Percentiles rank a stretch among this genome's conserved stretches.
These are phyloP conservation scores for Brienomyrus longianalis DNA, from an alignment of 2,113 vertebrate species.

Conservation along the genomic window DNA sequence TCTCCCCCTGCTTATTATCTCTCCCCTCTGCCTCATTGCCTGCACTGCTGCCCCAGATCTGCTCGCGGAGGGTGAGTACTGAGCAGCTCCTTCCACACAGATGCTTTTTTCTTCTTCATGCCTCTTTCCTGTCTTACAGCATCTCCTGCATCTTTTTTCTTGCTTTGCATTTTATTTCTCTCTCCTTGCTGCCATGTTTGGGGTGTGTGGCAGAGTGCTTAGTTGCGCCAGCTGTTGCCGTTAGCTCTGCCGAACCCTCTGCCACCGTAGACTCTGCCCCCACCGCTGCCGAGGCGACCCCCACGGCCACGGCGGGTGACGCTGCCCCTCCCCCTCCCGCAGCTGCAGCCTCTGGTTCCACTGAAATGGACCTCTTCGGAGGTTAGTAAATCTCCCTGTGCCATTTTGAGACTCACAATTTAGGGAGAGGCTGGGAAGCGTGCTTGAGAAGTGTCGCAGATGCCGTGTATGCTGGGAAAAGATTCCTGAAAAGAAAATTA, in stretches of 20 bases:
- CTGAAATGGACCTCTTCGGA: constrained; percentile 96
- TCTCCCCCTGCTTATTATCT: constrained; percentile 27
- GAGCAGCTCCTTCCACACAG: background rate
- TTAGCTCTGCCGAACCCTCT: constrained; percentile 51
- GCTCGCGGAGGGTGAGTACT: constrained; percentile 75
- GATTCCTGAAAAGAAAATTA: background rate
- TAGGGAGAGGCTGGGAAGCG: constrained; percentile 41
- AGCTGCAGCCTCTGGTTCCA: constrained; percentile 65
- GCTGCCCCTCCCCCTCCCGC: constrained; percentile 64
- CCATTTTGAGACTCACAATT: constrained; percentile 39
- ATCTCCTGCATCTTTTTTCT: background rate
- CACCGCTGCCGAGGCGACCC: constrained; percentile 62
- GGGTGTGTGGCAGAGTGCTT: constrained; percentile 44
- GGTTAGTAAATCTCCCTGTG: constrained; percentile 76
- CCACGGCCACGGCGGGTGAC: constrained; percentile 59
- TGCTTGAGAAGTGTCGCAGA: constrained; percentile 4
- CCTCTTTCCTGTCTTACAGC: background rate
- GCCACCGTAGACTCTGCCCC: constrained; percentile 58
- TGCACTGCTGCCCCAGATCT: constrained; percentile 55
- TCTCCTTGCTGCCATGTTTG: constrained; percentile 16
- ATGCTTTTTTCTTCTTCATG: background rate
- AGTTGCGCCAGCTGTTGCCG: constrained; percentile 45
- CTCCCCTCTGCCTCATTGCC: background rate
- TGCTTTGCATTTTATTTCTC: background rate
- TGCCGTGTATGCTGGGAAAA: background rate